Evolutionary conservation across 2,113 vertebrate genomes (phyloP).

Genomic region (Sisor rabdophorus): DNA sequence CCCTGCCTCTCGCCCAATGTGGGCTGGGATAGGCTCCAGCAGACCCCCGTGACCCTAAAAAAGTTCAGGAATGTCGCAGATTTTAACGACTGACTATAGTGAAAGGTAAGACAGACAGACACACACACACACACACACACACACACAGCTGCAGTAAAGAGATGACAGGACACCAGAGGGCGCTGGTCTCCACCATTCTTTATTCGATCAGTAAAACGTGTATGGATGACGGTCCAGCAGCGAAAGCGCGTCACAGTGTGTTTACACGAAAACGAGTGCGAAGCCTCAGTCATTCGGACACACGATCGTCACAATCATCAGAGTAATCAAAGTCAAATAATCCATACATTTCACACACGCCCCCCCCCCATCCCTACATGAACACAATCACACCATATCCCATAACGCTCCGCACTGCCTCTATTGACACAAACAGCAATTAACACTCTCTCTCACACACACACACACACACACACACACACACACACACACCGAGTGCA

Average conservation of each 20-base stretch:
- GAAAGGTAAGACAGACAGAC: background rate
- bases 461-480: slow-evolving; percentile 15
- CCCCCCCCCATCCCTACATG: slow-evolving; percentile 43
- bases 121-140: background rate
- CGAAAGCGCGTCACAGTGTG: slow-evolving; percentile 54
- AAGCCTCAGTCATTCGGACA: slow-evolving; percentile 58
- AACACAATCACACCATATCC: slow-evolving; percentile 36
- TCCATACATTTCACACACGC: slow-evolving; percentile 38
- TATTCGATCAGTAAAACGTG: slow-evolving; percentile 72
- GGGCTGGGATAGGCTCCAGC: too few species aligned
- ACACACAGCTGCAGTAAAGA: background rate
- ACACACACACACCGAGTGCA: slow-evolving; percentile 9
- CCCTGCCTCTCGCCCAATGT: too few species aligned
- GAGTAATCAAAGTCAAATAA: slow-evolving; percentile 41
- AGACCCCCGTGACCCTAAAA: too few species aligned
- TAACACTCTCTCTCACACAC: too few species aligned
- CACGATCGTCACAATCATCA: slow-evolving; percentile 63
- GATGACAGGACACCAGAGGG: slow-evolving; percentile 11
- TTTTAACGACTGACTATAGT: background rate
- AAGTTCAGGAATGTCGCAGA: too few species aligned
- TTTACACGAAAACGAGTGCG: slow-evolving; percentile 58
- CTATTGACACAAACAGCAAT: too few species aligned
- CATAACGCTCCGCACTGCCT: slow-evolving; percentile 49
- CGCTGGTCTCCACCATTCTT: slow-evolving; percentile 56
- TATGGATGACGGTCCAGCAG: slow-evolving; percentile 60